phyloP scores from a whole-genome alignment of 2,797 vertebrate species.

The Squalus acanthias region DNA sequence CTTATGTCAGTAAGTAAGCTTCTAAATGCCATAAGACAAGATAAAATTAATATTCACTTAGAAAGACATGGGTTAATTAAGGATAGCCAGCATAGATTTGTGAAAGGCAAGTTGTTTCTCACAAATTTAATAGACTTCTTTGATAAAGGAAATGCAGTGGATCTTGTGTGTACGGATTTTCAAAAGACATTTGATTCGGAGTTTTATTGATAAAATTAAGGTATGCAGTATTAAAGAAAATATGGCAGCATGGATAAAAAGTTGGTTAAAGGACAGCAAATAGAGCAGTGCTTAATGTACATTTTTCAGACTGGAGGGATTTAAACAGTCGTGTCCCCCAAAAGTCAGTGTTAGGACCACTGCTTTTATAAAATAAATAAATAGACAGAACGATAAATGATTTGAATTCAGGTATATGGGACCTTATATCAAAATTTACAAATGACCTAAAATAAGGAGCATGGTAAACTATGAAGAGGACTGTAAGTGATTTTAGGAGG shows the following conservation, averaged over 20 bases:
- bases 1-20: background rate
- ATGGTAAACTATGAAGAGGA: background rate
- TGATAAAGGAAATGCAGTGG: background rate
- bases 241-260: too few species aligned
- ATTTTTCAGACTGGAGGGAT: too few species aligned
- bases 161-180: background rate
- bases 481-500: background rate
- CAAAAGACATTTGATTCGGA: background rate
- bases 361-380: too few species aligned
- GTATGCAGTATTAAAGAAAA: too few species aligned
- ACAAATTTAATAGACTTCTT: background rate
- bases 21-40: background rate
- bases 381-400: too few species aligned
- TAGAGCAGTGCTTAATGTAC: too few species aligned
- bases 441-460: background rate
- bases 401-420: background rate
- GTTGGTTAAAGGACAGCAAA: too few species aligned
- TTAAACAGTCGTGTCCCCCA: too few species aligned
- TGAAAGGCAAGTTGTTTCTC: background rate
- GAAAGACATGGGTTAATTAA: background rate
- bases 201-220: too few species aligned
- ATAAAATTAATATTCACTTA: background rate
- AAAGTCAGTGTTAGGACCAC: too few species aligned
- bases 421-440: background rate
- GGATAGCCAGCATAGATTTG: background rate